phyloP scores from a whole-genome alignment of 2,888 invertebrate genomes.

The Blastobasis adustella region DNA sequence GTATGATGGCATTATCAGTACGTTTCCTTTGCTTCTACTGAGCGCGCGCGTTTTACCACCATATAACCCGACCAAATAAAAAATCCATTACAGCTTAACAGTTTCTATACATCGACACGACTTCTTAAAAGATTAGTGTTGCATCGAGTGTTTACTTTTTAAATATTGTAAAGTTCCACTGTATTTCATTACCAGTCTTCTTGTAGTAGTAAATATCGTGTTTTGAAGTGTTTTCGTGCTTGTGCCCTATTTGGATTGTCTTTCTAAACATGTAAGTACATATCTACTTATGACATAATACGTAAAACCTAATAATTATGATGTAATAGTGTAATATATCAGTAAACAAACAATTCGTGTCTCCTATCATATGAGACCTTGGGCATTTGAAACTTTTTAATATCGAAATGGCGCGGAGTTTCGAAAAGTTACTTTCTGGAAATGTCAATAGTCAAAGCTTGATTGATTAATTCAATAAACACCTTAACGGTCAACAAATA shows the following conservation, averaged over 20 bases:
- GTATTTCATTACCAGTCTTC: too few species aligned
- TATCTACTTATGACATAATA: not conserved
- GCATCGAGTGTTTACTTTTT: conserved; percentile 15
- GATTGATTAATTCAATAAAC: not conserved
- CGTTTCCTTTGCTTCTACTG: not conserved
- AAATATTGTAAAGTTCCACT: not conserved
- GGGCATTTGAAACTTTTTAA: too few species aligned
- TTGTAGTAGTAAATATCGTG: too few species aligned
- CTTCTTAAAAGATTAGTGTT: conserved; percentile 9
- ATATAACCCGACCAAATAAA: conserved; percentile 17
- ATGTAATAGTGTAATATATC: too few species aligned
- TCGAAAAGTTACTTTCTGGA: not conserved
- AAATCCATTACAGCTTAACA: conserved; percentile 2
- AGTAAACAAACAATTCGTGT: too few species aligned
- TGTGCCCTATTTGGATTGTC: conserved; percentile 11
- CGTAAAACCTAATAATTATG: not conserved
- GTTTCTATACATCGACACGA: not conserved
- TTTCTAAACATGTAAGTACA: not conserved
- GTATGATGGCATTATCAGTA: conserved; percentile 1
- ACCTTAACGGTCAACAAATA: not conserved
- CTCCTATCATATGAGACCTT: too few species aligned
- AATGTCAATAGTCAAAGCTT: not conserved
- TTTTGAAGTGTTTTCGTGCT: not conserved
- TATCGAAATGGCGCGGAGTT: too few species aligned
- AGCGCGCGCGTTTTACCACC: conserved; percentile 9